Percentiles rank a stretch among this genome's conserved stretches.
These are phyloP conservation scores for Cebidichthys violaceus DNA, from an alignment of 2,113 vertebrate genomes.

Conservation along the genomic window DNA sequence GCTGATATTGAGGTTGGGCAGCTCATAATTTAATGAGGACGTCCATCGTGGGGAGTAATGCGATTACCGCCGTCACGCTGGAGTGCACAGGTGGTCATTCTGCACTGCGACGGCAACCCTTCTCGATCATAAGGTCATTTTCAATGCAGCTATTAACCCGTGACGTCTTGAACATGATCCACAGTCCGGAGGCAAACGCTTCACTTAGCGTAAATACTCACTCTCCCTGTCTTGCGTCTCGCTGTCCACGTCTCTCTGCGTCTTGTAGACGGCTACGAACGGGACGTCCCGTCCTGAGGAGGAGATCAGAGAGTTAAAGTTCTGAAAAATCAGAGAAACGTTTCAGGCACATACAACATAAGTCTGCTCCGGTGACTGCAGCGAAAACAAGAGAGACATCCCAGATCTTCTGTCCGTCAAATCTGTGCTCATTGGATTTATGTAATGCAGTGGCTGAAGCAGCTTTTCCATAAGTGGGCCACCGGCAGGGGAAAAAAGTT, in stretches of 20 bases:
- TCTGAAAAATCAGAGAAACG: neutral
- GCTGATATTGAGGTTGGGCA: slow-evolving; percentile 46
- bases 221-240: slow-evolving; percentile 86
- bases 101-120: neutral
- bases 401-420: slow-evolving; percentile 5
- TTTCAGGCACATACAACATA: neutral
- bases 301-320: slow-evolving; percentile 2
- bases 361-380: neutral
- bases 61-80: slow-evolving; percentile 49
- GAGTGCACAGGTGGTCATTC: slow-evolving; percentile 37
- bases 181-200: neutral
- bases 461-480: slow-evolving; percentile 40
- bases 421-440: slow-evolving; percentile 55
- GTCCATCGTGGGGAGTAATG: slow-evolving; percentile 50
- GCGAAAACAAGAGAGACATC: slow-evolving; percentile 13
- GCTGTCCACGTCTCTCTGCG: slow-evolving; percentile 83
- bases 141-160: neutral
- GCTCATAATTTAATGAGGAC: slow-evolving; percentile 68
- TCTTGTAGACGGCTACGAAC: slow-evolving; percentile 88
- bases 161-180: neutral
- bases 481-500: slow-evolving; percentile 18
- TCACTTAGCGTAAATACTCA: slow-evolving; percentile 78
- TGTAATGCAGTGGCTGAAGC: slow-evolving; percentile 42
- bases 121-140: slow-evolving; percentile 30
- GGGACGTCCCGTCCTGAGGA: slow-evolving; percentile 90